Evolutionary conservation across 2,113 vertebrate genomes (phyloP), one percentile per base, ranked within the genome.

Genomic region (Equus quagga): DNA sequence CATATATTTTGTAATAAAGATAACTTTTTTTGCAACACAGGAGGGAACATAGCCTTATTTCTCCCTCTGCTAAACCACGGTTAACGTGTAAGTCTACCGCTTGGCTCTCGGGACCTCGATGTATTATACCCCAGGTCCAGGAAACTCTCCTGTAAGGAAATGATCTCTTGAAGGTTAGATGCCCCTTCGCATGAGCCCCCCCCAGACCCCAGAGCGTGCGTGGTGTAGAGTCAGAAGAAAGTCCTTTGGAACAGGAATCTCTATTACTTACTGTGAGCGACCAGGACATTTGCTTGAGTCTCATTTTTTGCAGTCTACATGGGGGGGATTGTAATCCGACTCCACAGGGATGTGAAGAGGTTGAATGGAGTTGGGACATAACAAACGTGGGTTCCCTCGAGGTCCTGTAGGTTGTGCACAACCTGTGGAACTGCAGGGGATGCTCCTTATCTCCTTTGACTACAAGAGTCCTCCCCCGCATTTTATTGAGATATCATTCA

Each of bases 171-270:
- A 51, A 46, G 56, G 24, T 58, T 49, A 54, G 54, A 49, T 15
- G 58, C 2, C 3, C 26, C 51, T 56, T 54, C 13, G 51, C 51
- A 14, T 3, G 51, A 54, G 51, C 1, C 11, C 2, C 11, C 0
- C 6, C 1, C 2, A 0, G 3, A 9, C 23, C 14, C 41, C 9
- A 21, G 60, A 28, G 0, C 24, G 13, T 3, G 0, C 0, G 0
- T 10, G 49, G 5, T 19, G 49, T 23, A 7, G 58, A 49, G 10
- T 70, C 19, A 14, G 49, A 58, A 72, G 69, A 31, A 82, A 44
- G 65, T 14, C 21, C 14, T 56, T 31, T 67, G 26, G 84, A n/a
- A 31, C 17, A 7, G 11, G 44, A 13, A 36, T 54, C 17, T 58
- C 46, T 44, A 0, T 4, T 76, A 5, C 21, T 69, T 41, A 33